phyloP scores from a whole-genome alignment of 2,888 invertebrate species.

The Herminia tarsipennalis region DNA sequence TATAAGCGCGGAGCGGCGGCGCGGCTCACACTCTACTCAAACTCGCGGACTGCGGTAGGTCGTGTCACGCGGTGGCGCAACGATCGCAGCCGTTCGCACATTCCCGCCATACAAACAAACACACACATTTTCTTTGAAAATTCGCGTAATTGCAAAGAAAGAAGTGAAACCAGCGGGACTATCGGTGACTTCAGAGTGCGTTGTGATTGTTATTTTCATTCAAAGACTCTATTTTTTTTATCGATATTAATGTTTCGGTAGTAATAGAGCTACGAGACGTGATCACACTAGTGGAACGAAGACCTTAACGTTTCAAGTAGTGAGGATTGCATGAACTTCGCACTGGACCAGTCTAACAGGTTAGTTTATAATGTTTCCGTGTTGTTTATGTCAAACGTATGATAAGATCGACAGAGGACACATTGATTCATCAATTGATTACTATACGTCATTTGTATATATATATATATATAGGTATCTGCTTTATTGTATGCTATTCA shows the following conservation, averaged over 20 bases:
- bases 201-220: constrained; percentile 71
- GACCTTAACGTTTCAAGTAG: constrained; percentile 70
- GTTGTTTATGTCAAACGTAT: constrained; percentile 24
- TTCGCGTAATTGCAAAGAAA: constrained; percentile 83
- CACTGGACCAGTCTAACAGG: constrained; percentile 60
- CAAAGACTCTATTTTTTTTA: constrained; percentile 63
- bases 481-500: too few relatives aligned
- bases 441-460: constrained; percentile 16
- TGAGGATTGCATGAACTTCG: constrained; percentile 75
- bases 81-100: constrained; percentile 76
- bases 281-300: constrained; percentile 76
- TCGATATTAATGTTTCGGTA: constrained; percentile 57
- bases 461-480: too few relatives aligned
- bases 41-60: constrained; percentile 80
- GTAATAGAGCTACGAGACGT: constrained; percentile 63
- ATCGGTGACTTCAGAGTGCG: constrained; percentile 74
- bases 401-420: constrained; percentile 33
- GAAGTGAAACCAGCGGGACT: constrained; percentile 72
- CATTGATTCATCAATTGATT: constrained; percentile 24
- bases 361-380: constrained; percentile 44
- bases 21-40: constrained; percentile 74
- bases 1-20: constrained; percentile 65
- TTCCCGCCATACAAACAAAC: constrained; percentile 60
- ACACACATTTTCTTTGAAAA: constrained; percentile 83
- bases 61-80: constrained; percentile 77